These are phyloP conservation scores for Caretta caretta DNA, from an alignment of 2,113 vertebrate species.

Conservation along the genomic window DNA sequence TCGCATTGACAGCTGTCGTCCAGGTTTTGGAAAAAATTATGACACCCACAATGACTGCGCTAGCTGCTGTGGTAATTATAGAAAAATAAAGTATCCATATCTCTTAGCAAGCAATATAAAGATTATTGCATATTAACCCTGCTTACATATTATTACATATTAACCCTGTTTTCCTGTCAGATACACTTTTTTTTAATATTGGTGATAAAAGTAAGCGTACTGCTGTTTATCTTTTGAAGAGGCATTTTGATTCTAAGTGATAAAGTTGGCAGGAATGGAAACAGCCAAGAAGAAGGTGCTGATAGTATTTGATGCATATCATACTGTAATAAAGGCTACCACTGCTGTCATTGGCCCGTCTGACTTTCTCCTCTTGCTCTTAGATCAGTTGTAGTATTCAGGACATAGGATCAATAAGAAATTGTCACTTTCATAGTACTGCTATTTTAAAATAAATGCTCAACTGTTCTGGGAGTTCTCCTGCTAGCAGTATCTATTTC, in stretches of 20 bases:
- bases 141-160: neutral
- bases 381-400: neutral
- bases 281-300: neutral
- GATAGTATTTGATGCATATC: neutral
- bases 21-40: slow-evolving; percentile 81
- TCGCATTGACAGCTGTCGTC: slow-evolving; percentile 75
- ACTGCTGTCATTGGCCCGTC: neutral
- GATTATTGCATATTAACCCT: neutral
- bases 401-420: neutral
- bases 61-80: slow-evolving; percentile 79
- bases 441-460: neutral
- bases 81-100: neutral
- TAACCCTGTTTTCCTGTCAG: neutral
- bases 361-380: neutral
- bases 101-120: neutral
- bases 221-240: neutral
- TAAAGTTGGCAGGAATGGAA: neutral
- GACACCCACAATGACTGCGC: slow-evolving; percentile 71
- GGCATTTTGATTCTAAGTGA: neutral
- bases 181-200: neutral
- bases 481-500: neutral
- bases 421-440: rapidly evolving
- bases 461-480: neutral
- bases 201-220: neutral
- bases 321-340: rapidly evolving